These are phyloP conservation scores for Burhinus bistriatus DNA, from an alignment of 2,113 vertebrate species.

Conservation along the genomic window DNA sequence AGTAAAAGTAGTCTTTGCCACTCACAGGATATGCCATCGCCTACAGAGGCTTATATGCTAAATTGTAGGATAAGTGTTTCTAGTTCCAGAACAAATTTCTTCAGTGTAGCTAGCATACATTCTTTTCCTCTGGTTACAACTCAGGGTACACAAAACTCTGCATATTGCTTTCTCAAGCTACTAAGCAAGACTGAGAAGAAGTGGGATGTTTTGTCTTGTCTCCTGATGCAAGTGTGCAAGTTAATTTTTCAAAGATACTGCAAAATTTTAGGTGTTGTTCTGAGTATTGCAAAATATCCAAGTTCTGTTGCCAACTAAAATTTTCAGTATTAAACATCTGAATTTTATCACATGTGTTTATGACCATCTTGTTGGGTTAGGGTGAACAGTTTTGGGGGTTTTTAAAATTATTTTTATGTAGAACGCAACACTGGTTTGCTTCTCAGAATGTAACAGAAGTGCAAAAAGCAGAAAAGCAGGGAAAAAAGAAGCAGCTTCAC, in stretches of 20 bases:
- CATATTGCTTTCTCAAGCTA: neutral
- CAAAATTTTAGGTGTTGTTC: neutral
- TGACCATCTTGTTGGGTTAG: neutral
- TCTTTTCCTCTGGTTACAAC: neutral
- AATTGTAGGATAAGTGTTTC: neutral
- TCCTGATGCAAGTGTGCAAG: neutral
- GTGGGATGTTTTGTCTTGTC: neutral
- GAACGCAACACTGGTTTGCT: neutral
- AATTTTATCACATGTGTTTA: neutral
- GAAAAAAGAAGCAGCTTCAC: neutral
- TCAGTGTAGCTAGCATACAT: neutral
- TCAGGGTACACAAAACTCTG: neutral
- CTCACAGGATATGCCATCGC: fast-evolving
- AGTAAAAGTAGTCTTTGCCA: neutral
- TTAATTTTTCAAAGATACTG: neutral
- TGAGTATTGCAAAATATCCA: neutral
- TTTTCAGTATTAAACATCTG: neutral
- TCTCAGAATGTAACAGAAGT: neutral
- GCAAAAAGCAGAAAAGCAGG: neutral
- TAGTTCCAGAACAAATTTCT: neutral
- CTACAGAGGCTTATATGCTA: neutral
- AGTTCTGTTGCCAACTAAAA: neutral
- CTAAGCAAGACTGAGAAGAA: neutral
- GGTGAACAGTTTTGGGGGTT: fast-evolving
- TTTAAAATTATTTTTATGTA: neutral